Evolutionary conservation across 2,113 vertebrate genomes (phyloP).

Genomic region (Pseudorhombus dupliciocellatus): DNA sequence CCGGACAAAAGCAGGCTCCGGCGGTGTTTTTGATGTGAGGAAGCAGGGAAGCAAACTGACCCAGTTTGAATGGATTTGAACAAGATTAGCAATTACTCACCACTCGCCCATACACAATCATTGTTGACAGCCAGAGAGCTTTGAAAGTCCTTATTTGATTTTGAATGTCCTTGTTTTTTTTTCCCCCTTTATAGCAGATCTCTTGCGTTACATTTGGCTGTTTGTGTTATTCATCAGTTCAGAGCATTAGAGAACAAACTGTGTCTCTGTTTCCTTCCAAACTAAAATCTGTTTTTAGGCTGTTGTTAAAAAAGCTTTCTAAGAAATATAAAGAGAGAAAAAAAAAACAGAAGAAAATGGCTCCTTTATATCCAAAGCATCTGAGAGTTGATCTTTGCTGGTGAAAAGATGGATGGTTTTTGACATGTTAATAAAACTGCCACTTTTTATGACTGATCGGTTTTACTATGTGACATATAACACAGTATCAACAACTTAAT

Average conservation of each 20-base stretch:
- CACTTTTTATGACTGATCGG: neutral
- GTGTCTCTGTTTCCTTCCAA: neutral
- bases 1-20: conserved; percentile 18
- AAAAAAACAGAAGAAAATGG: neutral
- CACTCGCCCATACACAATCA: conserved; percentile 17
- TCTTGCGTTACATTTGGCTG: neutral
- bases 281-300: neutral
- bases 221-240: neutral
- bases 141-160: conserved; percentile 7
- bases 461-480: neutral
- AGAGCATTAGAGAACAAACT: neutral
- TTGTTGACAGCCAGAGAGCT: conserved; percentile 5
- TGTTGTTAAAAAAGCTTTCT: no score
- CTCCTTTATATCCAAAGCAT: neutral
- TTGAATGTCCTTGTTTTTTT: neutral
- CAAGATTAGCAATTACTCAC: conserved; percentile 8
- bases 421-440: neutral
- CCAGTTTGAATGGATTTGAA: conserved; percentile 26
- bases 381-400: neutral
- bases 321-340: no score
- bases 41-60: conserved; percentile 27
- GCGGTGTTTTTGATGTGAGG: conserved; percentile 15
- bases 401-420: no score
- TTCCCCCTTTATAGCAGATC: neutral
- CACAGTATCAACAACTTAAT: neutral